Conservation (phyloP, 2,888 invertebrate genomes). For the Taphrorychus bicolor region DNA sequence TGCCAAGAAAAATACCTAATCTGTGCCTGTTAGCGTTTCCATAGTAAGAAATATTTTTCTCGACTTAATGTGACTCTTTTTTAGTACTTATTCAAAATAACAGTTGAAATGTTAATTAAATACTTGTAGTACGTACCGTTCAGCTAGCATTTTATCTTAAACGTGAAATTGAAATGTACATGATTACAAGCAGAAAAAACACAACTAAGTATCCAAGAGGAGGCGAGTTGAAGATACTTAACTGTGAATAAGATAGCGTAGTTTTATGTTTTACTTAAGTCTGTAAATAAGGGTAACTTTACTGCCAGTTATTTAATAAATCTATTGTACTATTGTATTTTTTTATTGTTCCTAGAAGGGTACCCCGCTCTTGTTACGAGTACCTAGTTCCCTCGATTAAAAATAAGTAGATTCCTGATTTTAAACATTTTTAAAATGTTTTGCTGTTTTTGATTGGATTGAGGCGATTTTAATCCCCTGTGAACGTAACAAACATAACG, state of each 20-base stretch:
- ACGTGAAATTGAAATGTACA: constrained; percentile 31
- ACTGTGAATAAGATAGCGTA: constrained; percentile 55
- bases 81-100: constrained; percentile 1
- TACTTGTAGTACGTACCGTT: constrained; percentile 16
- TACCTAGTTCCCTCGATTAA: too few species aligned
- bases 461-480: too few species aligned
- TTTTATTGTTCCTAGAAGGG: constrained; percentile 11
- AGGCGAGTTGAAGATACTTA: constrained; percentile 49
- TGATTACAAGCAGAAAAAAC: constrained; percentile 41
- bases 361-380: too few species aligned
- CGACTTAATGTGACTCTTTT: neutral
- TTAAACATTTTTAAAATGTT: too few species aligned
- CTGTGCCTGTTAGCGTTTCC: constrained; percentile 27
- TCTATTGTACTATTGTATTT: constrained; percentile 46
- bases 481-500: too few species aligned
- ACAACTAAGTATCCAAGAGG: constrained; percentile 41
- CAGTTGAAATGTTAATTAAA: constrained; percentile 9
- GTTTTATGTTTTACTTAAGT: constrained; percentile 54
- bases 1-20: constrained; percentile 23
- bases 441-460: too few species aligned
- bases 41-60: constrained; percentile 21
- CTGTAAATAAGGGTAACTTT: constrained; percentile 54
- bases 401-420: too few species aligned
- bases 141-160: constrained; percentile 25
- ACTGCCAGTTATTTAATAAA: constrained; percentile 60